These are phyloP conservation scores for Mantis religiosa DNA, from an alignment of 2,888 invertebrate species.

Conservation along the genomic window DNA sequence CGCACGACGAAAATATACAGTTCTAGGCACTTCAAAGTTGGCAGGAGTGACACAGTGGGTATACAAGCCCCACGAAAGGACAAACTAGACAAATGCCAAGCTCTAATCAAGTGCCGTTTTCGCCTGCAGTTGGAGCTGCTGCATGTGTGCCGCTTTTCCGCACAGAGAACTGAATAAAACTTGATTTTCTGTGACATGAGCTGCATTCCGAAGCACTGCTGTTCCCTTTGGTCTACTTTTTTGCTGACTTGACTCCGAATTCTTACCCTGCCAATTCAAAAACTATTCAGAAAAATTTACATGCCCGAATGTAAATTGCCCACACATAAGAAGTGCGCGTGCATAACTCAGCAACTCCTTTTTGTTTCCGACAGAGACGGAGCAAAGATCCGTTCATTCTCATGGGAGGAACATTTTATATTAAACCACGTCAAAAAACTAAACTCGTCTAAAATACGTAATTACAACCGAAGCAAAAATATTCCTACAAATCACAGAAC, in stretches of 20 bases:
- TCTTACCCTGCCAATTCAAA: neutral
- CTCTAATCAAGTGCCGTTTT: too few relatives aligned
- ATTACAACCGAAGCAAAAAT: too few relatives aligned
- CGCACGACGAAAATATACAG: too few relatives aligned
- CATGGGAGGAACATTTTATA: neutral
- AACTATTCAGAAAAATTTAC: slow-evolving; percentile 6
- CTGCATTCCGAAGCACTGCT: neutral
- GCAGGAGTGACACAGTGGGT: too few relatives aligned
- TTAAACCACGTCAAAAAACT: neutral
- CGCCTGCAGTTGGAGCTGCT: too few relatives aligned
- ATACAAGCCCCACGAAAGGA: too few relatives aligned
- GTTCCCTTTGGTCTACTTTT: neutral
- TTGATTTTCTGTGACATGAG: neutral
- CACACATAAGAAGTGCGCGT: neutral
- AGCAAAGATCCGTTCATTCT: neutral
- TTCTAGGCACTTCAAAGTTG: too few relatives aligned
- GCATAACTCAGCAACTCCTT: neutral
- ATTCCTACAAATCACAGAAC: too few relatives aligned
- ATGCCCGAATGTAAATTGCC: slow-evolving; percentile 4
- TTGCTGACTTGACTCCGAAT: neutral
- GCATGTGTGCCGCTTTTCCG: neutral
- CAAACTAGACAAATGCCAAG: too few relatives aligned
- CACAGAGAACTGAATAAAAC: neutral
- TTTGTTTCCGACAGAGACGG: neutral
- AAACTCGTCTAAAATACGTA: neutral